Conservation (phyloP, 2,888 invertebrate species). For the Tetragnatha montana region DNA sequence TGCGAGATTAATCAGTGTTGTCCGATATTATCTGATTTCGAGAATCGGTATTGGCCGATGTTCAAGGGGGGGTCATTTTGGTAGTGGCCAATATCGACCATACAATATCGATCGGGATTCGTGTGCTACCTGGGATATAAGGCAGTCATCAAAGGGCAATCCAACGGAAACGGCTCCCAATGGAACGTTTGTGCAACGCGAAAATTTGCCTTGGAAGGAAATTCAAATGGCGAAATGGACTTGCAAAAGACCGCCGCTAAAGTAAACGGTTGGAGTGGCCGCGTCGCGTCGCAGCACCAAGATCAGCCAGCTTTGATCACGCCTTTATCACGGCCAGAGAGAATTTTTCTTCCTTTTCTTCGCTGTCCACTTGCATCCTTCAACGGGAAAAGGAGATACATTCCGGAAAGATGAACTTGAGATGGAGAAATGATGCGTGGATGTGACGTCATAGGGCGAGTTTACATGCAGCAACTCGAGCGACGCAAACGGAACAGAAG, state of each 20-base stretch:
- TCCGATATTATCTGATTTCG: too few relatives aligned
- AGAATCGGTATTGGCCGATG: too few relatives aligned
- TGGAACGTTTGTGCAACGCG: not conserved
- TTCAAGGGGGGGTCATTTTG: too few relatives aligned
- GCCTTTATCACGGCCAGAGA: not conserved
- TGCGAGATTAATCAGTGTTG: too few relatives aligned
- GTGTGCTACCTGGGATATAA: not conserved
- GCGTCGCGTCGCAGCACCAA: not conserved
- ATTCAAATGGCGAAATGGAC: not conserved
- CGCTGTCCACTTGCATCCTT: not conserved
- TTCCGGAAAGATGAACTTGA: not conserved
- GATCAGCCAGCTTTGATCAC: not conserved
- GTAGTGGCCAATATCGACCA: too few relatives aligned
- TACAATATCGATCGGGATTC: too few relatives aligned
- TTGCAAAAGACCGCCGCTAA: not conserved
- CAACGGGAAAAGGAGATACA: not conserved
- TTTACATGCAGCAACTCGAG: too few relatives aligned
- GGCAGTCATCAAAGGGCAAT: not conserved
- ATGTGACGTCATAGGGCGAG: too few relatives aligned
- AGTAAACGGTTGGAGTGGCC: not conserved
- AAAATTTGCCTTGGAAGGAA: not conserved
- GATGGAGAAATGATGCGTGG: not conserved
- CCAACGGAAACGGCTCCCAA: not conserved
- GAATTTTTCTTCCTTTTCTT: not conserved
- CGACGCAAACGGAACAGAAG: too few relatives aligned